Percentiles rank a stretch among this genome's conserved stretches.
phyloP scores from a whole-genome alignment of 2,113 vertebrate genomes.

The Rhinopomastus cyanomelas region DNA sequence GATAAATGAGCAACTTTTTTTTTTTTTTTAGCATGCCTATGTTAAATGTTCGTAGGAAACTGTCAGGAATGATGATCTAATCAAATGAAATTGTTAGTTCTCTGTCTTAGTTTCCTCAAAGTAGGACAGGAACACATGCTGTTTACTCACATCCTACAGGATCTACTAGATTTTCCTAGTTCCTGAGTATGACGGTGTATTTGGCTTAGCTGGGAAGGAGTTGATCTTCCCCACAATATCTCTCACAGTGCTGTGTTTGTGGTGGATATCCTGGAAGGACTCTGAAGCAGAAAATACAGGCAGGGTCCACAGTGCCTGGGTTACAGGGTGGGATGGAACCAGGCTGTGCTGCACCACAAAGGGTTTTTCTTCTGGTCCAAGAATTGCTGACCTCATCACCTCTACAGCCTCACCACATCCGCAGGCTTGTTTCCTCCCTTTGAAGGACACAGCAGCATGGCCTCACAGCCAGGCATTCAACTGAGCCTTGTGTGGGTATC shows the following conservation, averaged over 20 bases:
- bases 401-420: accelerated
- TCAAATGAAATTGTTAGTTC: not conserved
- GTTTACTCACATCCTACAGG: not conserved
- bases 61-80: not conserved
- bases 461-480: not conserved
- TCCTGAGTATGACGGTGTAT: not conserved
- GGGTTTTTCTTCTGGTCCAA: not conserved
- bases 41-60: not conserved
- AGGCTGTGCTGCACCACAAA: not conserved
- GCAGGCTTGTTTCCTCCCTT: accelerated
- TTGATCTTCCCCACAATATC: no score
- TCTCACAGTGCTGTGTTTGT: no score
- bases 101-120: not conserved
- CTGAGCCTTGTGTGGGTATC: not conserved
- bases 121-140: not conserved
- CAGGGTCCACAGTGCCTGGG: not conserved
- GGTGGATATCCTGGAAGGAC: not conserved
- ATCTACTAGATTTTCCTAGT: not conserved
- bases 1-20: not conserved
- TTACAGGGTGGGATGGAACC: not conserved
- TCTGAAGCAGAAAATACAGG: not conserved
- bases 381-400: not conserved
- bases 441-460: not conserved
- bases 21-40: not conserved
- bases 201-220: no score